These are phyloP conservation scores for Pangasianodon gigas DNA, from an alignment of 2,113 vertebrate species.

Conservation along the genomic window DNA sequence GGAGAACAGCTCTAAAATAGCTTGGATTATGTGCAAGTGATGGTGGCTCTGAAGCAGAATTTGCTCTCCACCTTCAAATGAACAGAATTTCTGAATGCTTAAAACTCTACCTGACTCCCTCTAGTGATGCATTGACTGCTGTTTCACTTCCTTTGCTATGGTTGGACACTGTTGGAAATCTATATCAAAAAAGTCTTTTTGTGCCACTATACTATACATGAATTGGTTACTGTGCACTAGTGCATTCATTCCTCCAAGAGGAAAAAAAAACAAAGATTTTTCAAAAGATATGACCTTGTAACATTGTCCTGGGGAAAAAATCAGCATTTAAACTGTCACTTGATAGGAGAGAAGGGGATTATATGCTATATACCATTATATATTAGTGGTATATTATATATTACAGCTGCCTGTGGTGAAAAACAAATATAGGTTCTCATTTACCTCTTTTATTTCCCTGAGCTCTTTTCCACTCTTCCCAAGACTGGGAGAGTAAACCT, in stretches of 20 bases:
- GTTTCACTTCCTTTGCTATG: not conserved
- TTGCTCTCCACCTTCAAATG: constrained; percentile 35
- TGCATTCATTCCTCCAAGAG: not conserved
- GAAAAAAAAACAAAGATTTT: not conserved
- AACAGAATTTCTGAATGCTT: constrained; percentile 13
- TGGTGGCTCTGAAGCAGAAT: constrained; percentile 17
- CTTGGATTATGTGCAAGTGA: constrained; percentile 52
- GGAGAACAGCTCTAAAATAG: constrained; percentile 68
- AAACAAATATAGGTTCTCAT: not conserved
- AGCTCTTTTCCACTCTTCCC: not conserved
- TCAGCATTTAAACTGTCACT: not conserved
- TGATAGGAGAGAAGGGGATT: not conserved
- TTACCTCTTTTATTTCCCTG: not conserved
- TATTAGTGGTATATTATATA: not conserved
- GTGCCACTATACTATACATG: not conserved
- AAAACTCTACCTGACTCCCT: not conserved
- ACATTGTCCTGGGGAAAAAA: not conserved
- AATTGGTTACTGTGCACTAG: not conserved
- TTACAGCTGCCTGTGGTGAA: not conserved
- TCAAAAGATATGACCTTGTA: not conserved
- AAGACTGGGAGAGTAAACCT: not conserved
- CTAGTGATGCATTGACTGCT: not conserved
- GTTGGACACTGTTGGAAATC: constrained; percentile 8
- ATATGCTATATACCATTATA: not conserved
- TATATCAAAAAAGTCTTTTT: not conserved